A percentile compares a stretch with the other conserved stretches of the same genome.
Evolutionary conservation across 2,113 vertebrate genomes (phyloP).

Genomic region (Pyxicephalus adspersus): DNA sequence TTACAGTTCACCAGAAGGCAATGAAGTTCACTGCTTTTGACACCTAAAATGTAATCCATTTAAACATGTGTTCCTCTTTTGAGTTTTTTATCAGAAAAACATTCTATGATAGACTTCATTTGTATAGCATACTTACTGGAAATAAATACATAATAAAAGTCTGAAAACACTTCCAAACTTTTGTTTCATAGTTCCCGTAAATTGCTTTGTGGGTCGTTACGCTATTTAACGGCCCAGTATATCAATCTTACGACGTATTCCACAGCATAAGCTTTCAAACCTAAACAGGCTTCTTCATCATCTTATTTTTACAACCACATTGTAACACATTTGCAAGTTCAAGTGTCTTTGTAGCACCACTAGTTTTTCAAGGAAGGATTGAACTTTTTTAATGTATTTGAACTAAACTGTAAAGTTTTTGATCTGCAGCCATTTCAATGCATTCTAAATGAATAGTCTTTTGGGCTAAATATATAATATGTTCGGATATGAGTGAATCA

Average conservation of each 20-base stretch:
- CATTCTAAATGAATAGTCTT: no score
- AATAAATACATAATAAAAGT: constrained; percentile 47
- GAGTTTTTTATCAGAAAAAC: constrained; percentile 19
- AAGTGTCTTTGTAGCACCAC: constrained; percentile 6
- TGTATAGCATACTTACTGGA: constrained; percentile 36
- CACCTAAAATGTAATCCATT: constrained; percentile 31
- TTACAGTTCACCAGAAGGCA: constrained; percentile 20
- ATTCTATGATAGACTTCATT: constrained; percentile 5
- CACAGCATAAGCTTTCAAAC: constrained; percentile 31
- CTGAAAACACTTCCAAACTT: constrained; percentile 40
- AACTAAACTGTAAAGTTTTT: not conserved
- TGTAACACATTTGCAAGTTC: constrained; percentile 39
- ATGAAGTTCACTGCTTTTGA: constrained; percentile 13
- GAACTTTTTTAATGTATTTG: not conserved
- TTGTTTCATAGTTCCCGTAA: constrained; percentile 49
- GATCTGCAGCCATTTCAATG: no score
- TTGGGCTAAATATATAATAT: no score
- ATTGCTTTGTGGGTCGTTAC: constrained; percentile 45
- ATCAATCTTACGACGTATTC: constrained; percentile 43
- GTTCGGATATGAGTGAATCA: no score
- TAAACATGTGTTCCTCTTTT: constrained; percentile 32
- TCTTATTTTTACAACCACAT: constrained; percentile 32
- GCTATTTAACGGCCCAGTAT: constrained; percentile 44
- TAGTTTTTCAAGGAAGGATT: not conserved
- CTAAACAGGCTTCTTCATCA: constrained; percentile 48